Evolutionary conservation across 1,140 invertebrate species (phyloP).

Genomic region (Andricus grossulariae): DNA sequence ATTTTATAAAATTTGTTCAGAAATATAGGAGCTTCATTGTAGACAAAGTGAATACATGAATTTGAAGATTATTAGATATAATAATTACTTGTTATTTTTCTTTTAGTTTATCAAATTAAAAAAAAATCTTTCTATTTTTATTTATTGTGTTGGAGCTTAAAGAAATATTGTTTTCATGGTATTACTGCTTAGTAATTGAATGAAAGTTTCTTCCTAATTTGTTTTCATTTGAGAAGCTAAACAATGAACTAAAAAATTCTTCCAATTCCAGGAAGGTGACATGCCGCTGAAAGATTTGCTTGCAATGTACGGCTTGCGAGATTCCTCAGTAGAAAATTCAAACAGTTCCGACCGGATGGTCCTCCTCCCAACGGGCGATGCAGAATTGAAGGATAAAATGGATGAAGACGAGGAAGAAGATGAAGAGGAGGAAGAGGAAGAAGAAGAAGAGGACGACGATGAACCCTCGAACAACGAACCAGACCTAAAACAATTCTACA

Average conservation of each 20-base stretch:
- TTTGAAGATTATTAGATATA: too few species aligned
- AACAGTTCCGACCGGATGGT: conserved; percentile 67
- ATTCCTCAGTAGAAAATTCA: conserved; percentile 67
- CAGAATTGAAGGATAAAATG: conserved; percentile 55
- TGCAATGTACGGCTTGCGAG: conserved; percentile 88
- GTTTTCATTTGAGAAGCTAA: too few species aligned
- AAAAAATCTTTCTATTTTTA: too few species aligned
- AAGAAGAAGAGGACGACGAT: conserved; percentile 68
- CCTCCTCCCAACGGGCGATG: conserved; percentile 62
- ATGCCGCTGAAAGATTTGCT: conserved; percentile 96
- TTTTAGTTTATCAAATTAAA: too few species aligned
- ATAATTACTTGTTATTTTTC: too few species aligned
- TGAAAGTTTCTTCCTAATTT: too few species aligned
- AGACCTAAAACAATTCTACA: conserved; percentile 74
- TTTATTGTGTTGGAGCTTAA: too few species aligned
- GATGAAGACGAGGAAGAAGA: conserved; percentile 73
- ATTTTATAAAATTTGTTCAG: too few species aligned
- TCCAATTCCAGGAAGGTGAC: conserved; percentile 81
- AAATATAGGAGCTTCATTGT: too few species aligned
- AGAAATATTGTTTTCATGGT: too few species aligned
- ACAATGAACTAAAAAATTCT: background rate
- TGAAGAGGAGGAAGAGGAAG: conserved; percentile 67
- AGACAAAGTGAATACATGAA: too few species aligned
- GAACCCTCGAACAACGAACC: conserved; percentile 68
- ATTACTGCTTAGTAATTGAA: too few species aligned